Evolutionary conservation across 2,888 invertebrate species (phyloP), one percentile per base, ranked within the genome.

Genomic region (Acanthosepion lycidas): DNA sequence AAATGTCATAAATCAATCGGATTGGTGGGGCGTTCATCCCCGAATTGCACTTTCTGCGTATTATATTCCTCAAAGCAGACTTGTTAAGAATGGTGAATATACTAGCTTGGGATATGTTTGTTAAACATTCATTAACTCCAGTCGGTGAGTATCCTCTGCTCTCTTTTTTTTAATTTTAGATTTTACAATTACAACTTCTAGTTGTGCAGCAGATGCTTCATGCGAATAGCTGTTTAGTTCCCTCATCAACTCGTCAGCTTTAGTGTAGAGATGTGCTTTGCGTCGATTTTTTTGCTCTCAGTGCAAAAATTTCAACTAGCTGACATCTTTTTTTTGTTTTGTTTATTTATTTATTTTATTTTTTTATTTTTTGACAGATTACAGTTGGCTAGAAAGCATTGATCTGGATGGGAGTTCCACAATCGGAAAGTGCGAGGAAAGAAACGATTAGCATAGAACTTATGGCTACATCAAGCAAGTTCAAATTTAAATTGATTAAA

Each of bases 61-160:
- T 91, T 91, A 91, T 91, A 28, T 91, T 91, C 42, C 18, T 91
- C 91, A 91, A 91, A 28, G 91, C 91, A 28, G 91, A 91, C 91
- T 1, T 91, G 26, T 42, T 42, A 28, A n/a, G 91, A 28, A 91
- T 28, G 91, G 26, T 28, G n/a, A n/a, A 2, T 9, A 91, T 23
- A 28, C 18, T 28, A 9, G n/a, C 91, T 91, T 91, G 26, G 28
- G n/a, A 91, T 23, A 91, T 91, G 91, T 91, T 18, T 91, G 91
- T 91, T n/a, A 91, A 28, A 91, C 91, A 91, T 91, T 91, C 91
- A 28, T 91, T n/a, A 91, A 91, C 91, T 23, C 3, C 91, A 23
- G 91, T 91, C n/a, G 91, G 91, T 3, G 91, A 28, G 91, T 91
- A 9, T 91, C 42, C 12, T 23, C 91, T 3, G 91, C n/a, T 91